Percentiles rank a stretch among this genome's conserved stretches.
These are phyloP conservation scores for Indri indri DNA, from an alignment of 2,113 vertebrate genomes.

Conservation along the genomic window DNA sequence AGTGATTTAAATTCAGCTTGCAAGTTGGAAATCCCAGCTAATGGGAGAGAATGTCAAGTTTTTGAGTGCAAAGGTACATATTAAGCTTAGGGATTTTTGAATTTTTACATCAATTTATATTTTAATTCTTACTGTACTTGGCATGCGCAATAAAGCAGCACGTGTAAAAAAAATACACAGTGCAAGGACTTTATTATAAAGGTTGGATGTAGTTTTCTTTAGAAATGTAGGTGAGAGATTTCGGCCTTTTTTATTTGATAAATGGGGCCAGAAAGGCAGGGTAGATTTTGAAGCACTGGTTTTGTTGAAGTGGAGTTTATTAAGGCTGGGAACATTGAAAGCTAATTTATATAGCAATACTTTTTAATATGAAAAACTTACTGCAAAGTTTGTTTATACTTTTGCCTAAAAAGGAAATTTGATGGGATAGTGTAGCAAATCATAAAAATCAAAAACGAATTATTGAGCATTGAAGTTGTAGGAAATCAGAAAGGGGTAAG, in stretches of 20 bases:
- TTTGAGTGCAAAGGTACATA: constrained; percentile 77
- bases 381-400: constrained; percentile 71
- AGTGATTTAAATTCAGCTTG: constrained; percentile 14
- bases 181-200: constrained; percentile 67
- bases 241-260: constrained; percentile 69
- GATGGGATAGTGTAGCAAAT: neutral
- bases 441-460: constrained; percentile 40
- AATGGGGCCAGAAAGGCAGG: constrained; percentile 73
- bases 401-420: constrained; percentile 57
- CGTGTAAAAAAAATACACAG: constrained; percentile 60
- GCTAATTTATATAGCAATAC: constrained; percentile 78
- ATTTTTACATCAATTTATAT: constrained; percentile 71
- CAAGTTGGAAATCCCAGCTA: constrained; percentile 37
- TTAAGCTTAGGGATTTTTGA: constrained; percentile 76
- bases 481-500: constrained; percentile 10
- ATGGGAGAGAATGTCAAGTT: constrained; percentile 26
- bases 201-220: constrained; percentile 62
- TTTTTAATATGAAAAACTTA: constrained; percentile 76
- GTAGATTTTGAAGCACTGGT: constrained; percentile 74
- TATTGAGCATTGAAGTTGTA: neutral
- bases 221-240: constrained; percentile 61
- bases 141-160: constrained; percentile 77
- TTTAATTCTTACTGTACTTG: constrained; percentile 73
- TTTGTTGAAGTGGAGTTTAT: constrained; percentile 75
- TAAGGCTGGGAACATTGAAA: constrained; percentile 69